Conservation (phyloP, 2,797 vertebrate species). For the Gallirallus australis region DNA sequence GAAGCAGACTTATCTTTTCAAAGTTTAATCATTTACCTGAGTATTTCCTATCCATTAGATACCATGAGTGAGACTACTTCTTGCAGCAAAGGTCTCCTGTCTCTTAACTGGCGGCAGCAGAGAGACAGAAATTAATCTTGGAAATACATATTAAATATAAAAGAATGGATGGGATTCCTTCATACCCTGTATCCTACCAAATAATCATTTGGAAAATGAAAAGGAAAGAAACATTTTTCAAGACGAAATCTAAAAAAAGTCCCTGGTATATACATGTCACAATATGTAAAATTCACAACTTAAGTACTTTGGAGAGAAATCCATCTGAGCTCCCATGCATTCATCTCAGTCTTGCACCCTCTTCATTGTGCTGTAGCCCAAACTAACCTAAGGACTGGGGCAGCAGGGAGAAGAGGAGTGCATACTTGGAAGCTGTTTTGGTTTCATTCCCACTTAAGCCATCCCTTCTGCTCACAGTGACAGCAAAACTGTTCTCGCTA, state of each 20-base stretch:
- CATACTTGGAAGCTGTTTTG: neutral
- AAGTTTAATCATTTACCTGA: constrained; percentile 56
- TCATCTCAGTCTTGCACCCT: neutral
- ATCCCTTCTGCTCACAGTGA: neutral
- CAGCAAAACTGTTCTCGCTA: neutral
- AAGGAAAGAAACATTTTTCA: neutral
- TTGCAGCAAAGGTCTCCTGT: neutral
- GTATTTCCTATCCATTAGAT: constrained; percentile 43
- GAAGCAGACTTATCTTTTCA: constrained; percentile 56
- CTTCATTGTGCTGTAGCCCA: neutral
- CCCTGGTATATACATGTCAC: neutral
- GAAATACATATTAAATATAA: neutral
- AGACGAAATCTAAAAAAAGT: neutral
- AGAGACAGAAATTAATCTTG: neutral
- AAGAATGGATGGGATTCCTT: neutral
- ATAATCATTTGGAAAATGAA: neutral
- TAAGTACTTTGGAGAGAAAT: neutral
- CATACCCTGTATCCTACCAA: neutral
- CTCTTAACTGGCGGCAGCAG: neutral
- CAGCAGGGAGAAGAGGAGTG: neutral
- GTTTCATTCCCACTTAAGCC: neutral
- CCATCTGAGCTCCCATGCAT: neutral
- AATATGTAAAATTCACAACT: neutral
- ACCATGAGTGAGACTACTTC: constrained; percentile 6
- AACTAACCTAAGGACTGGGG: neutral